A percentile compares a stretch with the other conserved stretches of the same genome.
These are phyloP conservation scores for Calliphora vomitoria DNA, from an alignment of 2,888 invertebrate species.

Conservation along the genomic window DNA sequence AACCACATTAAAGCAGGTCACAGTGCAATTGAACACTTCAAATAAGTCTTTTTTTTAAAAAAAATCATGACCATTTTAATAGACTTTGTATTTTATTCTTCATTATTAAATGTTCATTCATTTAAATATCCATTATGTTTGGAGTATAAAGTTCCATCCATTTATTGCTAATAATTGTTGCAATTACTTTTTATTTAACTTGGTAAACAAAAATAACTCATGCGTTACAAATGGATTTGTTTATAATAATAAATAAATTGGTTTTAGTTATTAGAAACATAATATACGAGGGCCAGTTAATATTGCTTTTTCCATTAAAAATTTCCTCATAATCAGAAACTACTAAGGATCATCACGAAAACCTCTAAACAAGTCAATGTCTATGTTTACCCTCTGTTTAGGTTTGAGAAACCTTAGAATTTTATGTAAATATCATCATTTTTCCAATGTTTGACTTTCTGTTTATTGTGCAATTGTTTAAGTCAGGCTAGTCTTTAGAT, in stretches of 20 bases:
- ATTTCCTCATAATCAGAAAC: too few species aligned
- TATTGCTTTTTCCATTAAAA: too few species aligned
- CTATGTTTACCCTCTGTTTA: too few species aligned
- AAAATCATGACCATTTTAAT: not conserved
- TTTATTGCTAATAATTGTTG: constrained; percentile 40
- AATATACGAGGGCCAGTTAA: too few species aligned
- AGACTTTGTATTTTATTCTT: not conserved
- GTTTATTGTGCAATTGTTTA: too few species aligned
- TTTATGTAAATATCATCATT: too few species aligned
- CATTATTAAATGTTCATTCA: not conserved
- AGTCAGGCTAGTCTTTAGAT: too few species aligned
- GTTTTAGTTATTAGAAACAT: too few species aligned
- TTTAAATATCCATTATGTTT: not conserved
- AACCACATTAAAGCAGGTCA: not conserved
- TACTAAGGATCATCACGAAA: too few species aligned
- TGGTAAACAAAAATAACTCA: not conserved
- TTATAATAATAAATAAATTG: constrained; percentile 7
- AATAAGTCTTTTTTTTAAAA: not conserved
- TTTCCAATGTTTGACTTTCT: too few species aligned
- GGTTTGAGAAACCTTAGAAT: too few species aligned
- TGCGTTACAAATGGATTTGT: constrained; percentile 17
- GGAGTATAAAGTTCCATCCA: not conserved
- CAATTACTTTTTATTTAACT: constrained; percentile 32
- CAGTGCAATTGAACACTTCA: not conserved
- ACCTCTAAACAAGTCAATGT: too few species aligned